phyloP scores from a whole-genome alignment of 1,140 invertebrate species.

The Tetramorium simillimum region DNA sequence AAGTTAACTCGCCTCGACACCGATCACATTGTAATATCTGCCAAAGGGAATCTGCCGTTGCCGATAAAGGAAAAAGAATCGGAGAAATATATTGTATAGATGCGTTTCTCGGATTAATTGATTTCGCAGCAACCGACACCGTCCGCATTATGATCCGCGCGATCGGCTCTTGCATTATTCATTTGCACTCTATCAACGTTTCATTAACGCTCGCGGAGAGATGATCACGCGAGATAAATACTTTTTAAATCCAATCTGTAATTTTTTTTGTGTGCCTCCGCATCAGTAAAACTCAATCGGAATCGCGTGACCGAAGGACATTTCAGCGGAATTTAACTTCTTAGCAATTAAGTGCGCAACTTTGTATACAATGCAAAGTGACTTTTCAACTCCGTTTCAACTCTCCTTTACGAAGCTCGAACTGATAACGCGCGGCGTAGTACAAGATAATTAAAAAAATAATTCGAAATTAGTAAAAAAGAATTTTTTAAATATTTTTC shows the following conservation, averaged over 20 bases:
- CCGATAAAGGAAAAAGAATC: not conserved
- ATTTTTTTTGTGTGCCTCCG: not conserved
- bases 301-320: conserved; percentile 7
- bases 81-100: not conserved
- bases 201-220: not conserved
- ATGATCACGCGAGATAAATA: not conserved
- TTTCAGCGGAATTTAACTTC: not conserved
- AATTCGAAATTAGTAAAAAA: too few relatives aligned
- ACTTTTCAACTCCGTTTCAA: too few relatives aligned
- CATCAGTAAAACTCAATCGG: not conserved
- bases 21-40: not conserved
- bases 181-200: not conserved
- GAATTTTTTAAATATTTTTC: too few relatives aligned
- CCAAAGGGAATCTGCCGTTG: not conserved
- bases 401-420: too few relatives aligned
- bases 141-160: not conserved
- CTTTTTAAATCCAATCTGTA: not conserved
- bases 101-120: not conserved
- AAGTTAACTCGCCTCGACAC: not conserved
- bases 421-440: too few relatives aligned
- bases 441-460: too few relatives aligned
- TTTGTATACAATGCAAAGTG: too few relatives aligned
- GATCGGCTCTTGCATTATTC: not conserved
- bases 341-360: not conserved
- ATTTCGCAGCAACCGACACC: not conserved